Evolutionary conservation across 2,888 invertebrate species (phyloP), one percentile per base, ranked within the genome.

Genomic region (Portevinia maculata): DNA sequence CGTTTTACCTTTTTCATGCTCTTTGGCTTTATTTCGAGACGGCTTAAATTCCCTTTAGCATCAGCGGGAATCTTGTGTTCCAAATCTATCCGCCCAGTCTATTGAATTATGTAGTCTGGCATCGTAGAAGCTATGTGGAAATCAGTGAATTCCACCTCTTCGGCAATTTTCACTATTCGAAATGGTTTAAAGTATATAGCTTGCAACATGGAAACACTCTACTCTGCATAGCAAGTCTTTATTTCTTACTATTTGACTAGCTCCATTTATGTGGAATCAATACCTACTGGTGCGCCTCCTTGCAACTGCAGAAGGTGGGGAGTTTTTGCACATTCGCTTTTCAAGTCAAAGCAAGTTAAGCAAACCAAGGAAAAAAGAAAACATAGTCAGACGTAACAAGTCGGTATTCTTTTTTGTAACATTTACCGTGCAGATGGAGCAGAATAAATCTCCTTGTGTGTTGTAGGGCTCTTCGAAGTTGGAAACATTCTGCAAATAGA

Each of bases 81-180:
- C 34, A 34, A 39, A 32, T 24, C 1, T 32, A 32, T 60, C 19
- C 34, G 9, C 53, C 59, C 53, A 60, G 5, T 67, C 67, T 50
- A 44, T 57, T 34, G 62, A 32, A 62, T 79, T 73, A 21, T 46
- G 32, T 8, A 46, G 65, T 59, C 59, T 59, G 44, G 59, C 60
- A 55, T 67, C 17, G 65, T 15, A 67, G 53, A 62, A 64, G 62
- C 69, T 78, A 37, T 78, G 50, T 30, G 39, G 48, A 74, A 69
- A 69, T 79, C 67, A 55, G 48, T 50, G 74, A 79, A 74, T 74
- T 79, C 69, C 74, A 79, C 48, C 67, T 67, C 74, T 62, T 79
- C 55, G 41, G 19, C 55, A 19, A 69, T 55, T 48, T 67, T 55
- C 60, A 24, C 53, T 53, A 65, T 67, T 79, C 55, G 39, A 19